Percentiles rank a stretch among this genome's conserved stretches.
These are phyloP conservation scores for Salvelinus sp. DNA, from an alignment of 2,113 vertebrate genomes.

Conservation along the genomic window DNA sequence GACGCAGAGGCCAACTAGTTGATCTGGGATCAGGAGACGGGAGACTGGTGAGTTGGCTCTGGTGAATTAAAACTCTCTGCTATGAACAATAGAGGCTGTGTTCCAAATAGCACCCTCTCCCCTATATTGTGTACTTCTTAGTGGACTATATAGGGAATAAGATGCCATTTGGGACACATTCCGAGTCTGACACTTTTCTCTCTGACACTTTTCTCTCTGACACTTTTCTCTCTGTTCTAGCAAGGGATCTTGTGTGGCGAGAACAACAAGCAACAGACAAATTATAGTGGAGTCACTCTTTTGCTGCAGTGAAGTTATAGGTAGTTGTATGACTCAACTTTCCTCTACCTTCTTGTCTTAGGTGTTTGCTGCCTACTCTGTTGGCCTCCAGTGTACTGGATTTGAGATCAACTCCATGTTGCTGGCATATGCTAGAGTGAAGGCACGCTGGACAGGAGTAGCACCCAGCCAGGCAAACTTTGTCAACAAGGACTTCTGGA, in stretches of 20 bases:
- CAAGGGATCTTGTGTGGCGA: too few relatives aligned
- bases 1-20: conserved; percentile 64
- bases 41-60: conserved; percentile 60
- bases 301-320: conserved; percentile 42
- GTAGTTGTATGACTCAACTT: conserved; percentile 2
- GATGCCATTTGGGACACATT: too few relatives aligned
- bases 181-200: conserved; percentile 9
- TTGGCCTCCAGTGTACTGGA: conserved; percentile 73
- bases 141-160: neutral
- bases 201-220: too few relatives aligned
- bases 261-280: too few relatives aligned
- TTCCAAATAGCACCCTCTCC: too few relatives aligned
- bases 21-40: conserved; percentile 79
- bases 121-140: too few relatives aligned
- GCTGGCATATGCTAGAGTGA: conserved; percentile 61
- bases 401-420: conserved; percentile 78
- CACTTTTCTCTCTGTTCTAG: too few relatives aligned
- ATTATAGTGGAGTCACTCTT: conserved; percentile 50
- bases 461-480: conserved; percentile 60
- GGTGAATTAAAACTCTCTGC: too few relatives aligned
- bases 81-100: too few relatives aligned
- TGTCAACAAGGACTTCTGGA: conserved; percentile 76
- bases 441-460: conserved; percentile 62
- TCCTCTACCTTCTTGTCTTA: conserved; percentile 25
- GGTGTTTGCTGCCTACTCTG: conserved; percentile 72